A percentile compares a stretch with the other conserved stretches of the same genome.
Evolutionary conservation across 2,888 invertebrate species (phyloP).

Genomic region (Orgyia antiqua): DNA sequence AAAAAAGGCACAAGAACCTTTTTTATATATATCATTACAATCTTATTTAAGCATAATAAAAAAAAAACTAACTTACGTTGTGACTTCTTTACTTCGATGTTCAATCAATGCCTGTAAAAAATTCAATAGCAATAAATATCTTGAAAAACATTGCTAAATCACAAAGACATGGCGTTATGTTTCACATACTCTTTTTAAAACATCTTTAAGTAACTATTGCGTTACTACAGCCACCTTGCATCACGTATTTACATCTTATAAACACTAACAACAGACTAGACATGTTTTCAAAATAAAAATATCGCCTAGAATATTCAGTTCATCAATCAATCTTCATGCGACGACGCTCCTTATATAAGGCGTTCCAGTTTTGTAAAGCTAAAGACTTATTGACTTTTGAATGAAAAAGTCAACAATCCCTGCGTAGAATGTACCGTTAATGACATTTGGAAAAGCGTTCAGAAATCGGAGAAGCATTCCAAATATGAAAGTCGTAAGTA

Average conservation of each 20-base stretch:
- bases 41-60: no score
- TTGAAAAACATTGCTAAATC: conserved; percentile 9
- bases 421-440: conserved; percentile 13
- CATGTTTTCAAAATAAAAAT: conserved; percentile 16
- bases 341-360: conserved; percentile 16
- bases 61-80: conserved; percentile 18
- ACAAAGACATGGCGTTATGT: conserved; percentile 2
- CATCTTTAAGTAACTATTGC: conserved; percentile 14
- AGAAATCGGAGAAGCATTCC: conserved; percentile 8
- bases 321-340: conserved; percentile 17
- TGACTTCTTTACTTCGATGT: conserved; percentile 2
- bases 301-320: conserved; percentile 8
- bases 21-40: no score
- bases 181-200: conserved; percentile 3
- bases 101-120: conserved; percentile 16
- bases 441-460: conserved; percentile 13
- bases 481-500: background rate
- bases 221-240: conserved; percentile 6
- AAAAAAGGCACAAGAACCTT: no score
- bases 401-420: conserved; percentile 4
- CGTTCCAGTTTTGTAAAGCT: background rate
- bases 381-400: conserved; percentile 9
- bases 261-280: conserved; percentile 11
- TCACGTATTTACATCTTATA: conserved; percentile 5
- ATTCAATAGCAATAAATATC: conserved; percentile 6